Conservation (phyloP, 2,113 vertebrate species). For the Ptilonorhynchus violaceus region DNA sequence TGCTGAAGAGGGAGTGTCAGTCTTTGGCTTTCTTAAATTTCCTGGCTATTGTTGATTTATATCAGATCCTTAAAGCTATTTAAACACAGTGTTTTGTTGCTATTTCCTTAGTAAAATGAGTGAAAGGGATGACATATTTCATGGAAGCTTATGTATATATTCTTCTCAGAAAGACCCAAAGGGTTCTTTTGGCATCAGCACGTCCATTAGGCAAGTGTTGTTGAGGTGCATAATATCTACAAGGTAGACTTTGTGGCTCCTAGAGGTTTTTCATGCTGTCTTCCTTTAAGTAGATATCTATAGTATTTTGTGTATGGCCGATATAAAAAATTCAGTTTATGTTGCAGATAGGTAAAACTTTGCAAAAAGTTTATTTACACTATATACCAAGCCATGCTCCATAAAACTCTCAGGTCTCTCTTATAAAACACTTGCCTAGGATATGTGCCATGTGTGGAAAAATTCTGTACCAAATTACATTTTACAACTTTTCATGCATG, state of each 20-base stretch:
- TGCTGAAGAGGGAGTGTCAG: slow-evolving; percentile 19
- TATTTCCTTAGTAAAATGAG: slow-evolving; percentile 42
- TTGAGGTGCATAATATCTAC: background rate
- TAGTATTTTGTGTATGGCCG: background rate
- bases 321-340: background rate
- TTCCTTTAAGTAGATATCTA: background rate
- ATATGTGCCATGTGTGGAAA: background rate
- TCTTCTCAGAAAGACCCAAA: slow-evolving; percentile 2
- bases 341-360: too few species aligned
- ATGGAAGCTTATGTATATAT: background rate
- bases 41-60: slow-evolving; percentile 62
- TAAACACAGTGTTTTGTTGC: slow-evolving; percentile 2
- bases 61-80: slow-evolving; percentile 43
- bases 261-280: background rate
- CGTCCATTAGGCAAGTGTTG: background rate
- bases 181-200: background rate
- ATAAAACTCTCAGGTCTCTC: background rate
- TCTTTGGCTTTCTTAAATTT: slow-evolving; percentile 36
- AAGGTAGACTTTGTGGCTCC: background rate
- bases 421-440: background rate
- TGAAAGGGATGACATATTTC: slow-evolving; percentile 17
- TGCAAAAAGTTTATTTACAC: background rate
- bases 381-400: background rate
- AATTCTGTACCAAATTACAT: background rate
- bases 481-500: background rate